These are phyloP conservation scores for Halesus radiatus DNA, from an alignment of 1,140 invertebrate genomes.

Conservation along the genomic window DNA sequence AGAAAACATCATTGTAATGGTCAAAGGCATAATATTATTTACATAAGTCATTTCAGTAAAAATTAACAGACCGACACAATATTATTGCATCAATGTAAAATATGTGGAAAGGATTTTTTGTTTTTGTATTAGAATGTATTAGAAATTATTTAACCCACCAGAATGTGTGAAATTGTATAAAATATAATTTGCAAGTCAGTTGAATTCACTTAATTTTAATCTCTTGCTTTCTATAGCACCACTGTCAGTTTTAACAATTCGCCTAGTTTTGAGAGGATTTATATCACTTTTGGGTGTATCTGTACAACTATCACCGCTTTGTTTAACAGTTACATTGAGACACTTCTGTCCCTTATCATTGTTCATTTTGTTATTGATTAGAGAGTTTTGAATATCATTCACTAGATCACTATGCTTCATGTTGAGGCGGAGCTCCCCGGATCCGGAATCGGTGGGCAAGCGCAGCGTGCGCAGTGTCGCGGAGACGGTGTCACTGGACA, in stretches of 20 bases:
- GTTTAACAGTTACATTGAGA: slow-evolving; percentile 6
- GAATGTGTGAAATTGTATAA: no score
- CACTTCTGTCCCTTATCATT: slow-evolving; percentile 47
- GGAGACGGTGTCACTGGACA: slow-evolving; percentile 16
- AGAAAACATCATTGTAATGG: neutral
- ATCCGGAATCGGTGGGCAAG: slow-evolving; percentile 26
- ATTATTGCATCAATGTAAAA: no score
- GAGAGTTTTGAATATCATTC: slow-evolving; percentile 45
- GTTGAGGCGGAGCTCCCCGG: neutral
- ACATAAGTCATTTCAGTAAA: neutral
- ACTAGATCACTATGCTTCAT: slow-evolving; percentile 47
- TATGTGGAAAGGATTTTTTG: neutral
- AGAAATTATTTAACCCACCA: no score
- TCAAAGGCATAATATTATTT: neutral
- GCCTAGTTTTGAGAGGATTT: slow-evolving; percentile 47
- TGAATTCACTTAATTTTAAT: slow-evolving; percentile 48
- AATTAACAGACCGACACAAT: no score
- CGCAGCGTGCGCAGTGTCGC: slow-evolving; percentile 26
- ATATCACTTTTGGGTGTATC: slow-evolving; percentile 38
- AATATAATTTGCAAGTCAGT: slow-evolving; percentile 31
- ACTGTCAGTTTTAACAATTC: slow-evolving; percentile 42
- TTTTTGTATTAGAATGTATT: neutral
- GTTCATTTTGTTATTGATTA: slow-evolving; percentile 49
- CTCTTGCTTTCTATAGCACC: slow-evolving; percentile 51
- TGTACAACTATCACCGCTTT: slow-evolving; percentile 40